Evolutionary conservation across 2,797 vertebrate species (phyloP), one percentile per base, ranked within the genome.

Genomic region (Danio jaintianensis): DNA sequence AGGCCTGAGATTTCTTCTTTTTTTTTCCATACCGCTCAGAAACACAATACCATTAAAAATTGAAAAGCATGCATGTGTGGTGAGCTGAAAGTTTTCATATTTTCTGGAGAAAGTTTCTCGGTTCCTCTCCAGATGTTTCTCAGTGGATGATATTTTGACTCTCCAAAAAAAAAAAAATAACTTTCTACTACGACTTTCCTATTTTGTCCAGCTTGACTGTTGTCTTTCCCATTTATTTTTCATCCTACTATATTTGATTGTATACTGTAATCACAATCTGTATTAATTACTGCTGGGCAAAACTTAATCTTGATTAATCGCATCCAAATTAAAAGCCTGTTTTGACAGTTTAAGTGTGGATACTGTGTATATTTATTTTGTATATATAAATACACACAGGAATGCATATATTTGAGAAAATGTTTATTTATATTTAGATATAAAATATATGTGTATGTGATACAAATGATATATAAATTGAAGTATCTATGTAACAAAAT

Each of bases 1-100:
- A 40, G 59, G 43, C 66, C 63, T 16, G 42, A 55, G 42, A 45
- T 66, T 12, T 20, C 9, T 2, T 47, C 29, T 16, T 48, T 38
- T 38, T 36, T 43, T 55, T 20, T 29, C 12, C 40, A 62, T 64
- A 48, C 69, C 18, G 16, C 45, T 64, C 68, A 48, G 64, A 62
- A 78, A 72, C 70, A 48, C 18, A 4, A n/a, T 43, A 15, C 20
- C 43, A 63, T 83, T 38, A 79, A 83, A 79, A 67, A 81, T 83
- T 81, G 5, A 81, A 70, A 43, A 42, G 52, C 29, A 29, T 38
- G 43, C 42, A 74, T 74, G 50, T 59, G 68, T 74, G 18, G 40
- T 62, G 52, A 79, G 70, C 59, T 48, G 29, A 71, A 71, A 85
- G 62, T 78, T 69, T 29, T 52, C 1, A 16, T 59, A 56, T 56